These are phyloP conservation scores for Gopherus flavomarginatus DNA, from an alignment of 2,113 vertebrate species.

Conservation along the genomic window DNA sequence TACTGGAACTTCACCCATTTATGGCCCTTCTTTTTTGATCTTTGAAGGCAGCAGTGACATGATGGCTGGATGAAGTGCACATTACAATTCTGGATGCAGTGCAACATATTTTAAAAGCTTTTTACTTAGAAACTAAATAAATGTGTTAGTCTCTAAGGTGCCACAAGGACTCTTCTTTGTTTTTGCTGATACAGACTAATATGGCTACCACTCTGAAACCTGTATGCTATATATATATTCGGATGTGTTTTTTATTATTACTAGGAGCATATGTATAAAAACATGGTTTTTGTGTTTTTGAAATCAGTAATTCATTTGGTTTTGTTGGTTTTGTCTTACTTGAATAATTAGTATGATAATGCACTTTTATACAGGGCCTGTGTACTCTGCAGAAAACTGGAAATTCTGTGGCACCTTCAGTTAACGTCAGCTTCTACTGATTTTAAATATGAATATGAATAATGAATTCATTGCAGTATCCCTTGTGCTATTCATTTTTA, in stretches of 20 bases:
- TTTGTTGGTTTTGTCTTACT: not conserved
- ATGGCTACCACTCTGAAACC: not conserved
- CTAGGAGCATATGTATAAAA: not conserved
- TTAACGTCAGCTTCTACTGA: not conserved
- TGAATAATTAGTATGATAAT: not conserved
- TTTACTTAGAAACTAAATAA: not conserved
- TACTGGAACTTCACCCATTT: not conserved
- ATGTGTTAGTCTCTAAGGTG: no score
- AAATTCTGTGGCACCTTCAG: not conserved
- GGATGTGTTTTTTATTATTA: not conserved
- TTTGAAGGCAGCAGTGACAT: not conserved
- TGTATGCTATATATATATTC: not conserved
- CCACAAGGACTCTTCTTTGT: no score
- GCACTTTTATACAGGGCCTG: not conserved
- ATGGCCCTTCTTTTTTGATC: not conserved
- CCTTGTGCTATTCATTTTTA: conserved; percentile 24
- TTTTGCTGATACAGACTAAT: no score
- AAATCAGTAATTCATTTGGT: not conserved
- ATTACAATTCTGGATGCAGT: not conserved
- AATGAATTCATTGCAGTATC: conserved; percentile 27
- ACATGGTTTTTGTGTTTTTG: not conserved
- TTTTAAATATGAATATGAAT: not conserved
- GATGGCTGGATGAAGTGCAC: not conserved
- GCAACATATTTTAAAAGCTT: not conserved
- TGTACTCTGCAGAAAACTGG: not conserved